A percentile compares a stretch with the other conserved stretches of the same genome.
Conservation (phyloP, 1,140 invertebrate genomes). For the Pristionchus pacificus region DNA sequence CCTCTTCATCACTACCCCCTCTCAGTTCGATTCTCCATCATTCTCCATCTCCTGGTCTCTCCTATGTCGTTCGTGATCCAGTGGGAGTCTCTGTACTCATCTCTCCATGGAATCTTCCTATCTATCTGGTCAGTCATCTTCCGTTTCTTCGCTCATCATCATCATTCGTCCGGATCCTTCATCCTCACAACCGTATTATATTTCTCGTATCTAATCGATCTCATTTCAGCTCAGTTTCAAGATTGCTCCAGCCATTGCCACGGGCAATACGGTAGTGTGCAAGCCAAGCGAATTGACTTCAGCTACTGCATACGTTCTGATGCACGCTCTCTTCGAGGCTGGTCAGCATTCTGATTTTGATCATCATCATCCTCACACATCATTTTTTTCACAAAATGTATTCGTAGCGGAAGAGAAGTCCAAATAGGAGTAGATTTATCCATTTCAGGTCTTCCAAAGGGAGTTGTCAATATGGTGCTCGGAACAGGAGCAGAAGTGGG, state of each 20-base stretch:
- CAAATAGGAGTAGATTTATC: too few relatives aligned
- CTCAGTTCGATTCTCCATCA: slow-evolving; percentile 57
- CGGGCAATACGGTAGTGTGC: slow-evolving; percentile 66
- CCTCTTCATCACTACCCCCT: slow-evolving; percentile 5
- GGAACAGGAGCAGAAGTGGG: slow-evolving; percentile 63
- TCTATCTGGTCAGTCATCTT: slow-evolving; percentile 66
- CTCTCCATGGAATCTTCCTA: slow-evolving; percentile 66
- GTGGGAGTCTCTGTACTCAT: slow-evolving; percentile 66
- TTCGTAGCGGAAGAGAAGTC: too few relatives aligned
- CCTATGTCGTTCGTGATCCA: slow-evolving; percentile 63
- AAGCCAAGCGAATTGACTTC: slow-evolving; percentile 68
- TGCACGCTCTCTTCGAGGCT: slow-evolving; percentile 62
- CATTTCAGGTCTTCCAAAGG: slow-evolving; percentile 62
- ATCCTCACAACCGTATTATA: too few relatives aligned
- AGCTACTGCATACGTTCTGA: slow-evolving; percentile 64
- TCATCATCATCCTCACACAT: slow-evolving; percentile 1
- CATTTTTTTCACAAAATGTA: slow-evolving; percentile 5
- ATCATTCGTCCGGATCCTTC: not conserved
- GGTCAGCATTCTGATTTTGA: slow-evolving; percentile 55
- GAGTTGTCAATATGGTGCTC: slow-evolving; percentile 67
- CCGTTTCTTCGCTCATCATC: slow-evolving; percentile 47
- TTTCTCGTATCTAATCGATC: too few relatives aligned
- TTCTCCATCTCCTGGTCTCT: slow-evolving; percentile 59
- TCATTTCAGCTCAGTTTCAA: slow-evolving; percentile 59
- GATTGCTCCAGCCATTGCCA: slow-evolving; percentile 65